Base-by-base conservation (phyloP, 2,888 invertebrate genomes). In the Chaetogeoica ovagalla region DNA sequence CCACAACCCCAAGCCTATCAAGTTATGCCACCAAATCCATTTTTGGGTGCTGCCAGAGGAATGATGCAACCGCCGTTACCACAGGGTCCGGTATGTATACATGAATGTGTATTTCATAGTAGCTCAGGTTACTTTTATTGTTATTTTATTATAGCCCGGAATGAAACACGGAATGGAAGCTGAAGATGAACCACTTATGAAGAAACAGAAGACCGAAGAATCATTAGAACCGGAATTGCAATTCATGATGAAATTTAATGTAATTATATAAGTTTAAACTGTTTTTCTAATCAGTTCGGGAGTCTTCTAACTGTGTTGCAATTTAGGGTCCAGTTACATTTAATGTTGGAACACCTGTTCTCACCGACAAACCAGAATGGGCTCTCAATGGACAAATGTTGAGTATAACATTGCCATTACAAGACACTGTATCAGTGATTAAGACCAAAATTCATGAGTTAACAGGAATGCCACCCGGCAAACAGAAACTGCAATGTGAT, bases 401-500 rank as follows among this genome's bases (percentile, higher is more conserved):
- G 84, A 90, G 90, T 74, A 89, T 97, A 79, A 91, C 91, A 2
- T 85, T 98, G 85, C 91, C 94, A 62, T 88, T 95, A 19, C 89
- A 90, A 19, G 94, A 96, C 83, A 88, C 91, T 0, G 92, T 97
- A n/a, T 90, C 92, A 19, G 92, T 91, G 76, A 90, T 99, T 84
- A 99, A 99, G 88, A 91, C 92, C 17, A 91, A 93, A 86, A 90
- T 99, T 84, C 91, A 94, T 83, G 92, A 95, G 85, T 90, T 91
- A 83, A 94, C 94, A 81, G 94, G 94, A 83, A 95, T 99, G 93
- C 96, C 97, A 65, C 94, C 94, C 23, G 96, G 97, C 76, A 99
- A 99, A 86, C 98, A 99, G 88, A 98, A 99, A 87, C 89, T 99
- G 83, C 94, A 95, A 84, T 94, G 93, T 85, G 98, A 98, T 88